Evolutionary conservation across 1,140 invertebrate genomes (phyloP).

Genomic region (Papilio polytes): DNA sequence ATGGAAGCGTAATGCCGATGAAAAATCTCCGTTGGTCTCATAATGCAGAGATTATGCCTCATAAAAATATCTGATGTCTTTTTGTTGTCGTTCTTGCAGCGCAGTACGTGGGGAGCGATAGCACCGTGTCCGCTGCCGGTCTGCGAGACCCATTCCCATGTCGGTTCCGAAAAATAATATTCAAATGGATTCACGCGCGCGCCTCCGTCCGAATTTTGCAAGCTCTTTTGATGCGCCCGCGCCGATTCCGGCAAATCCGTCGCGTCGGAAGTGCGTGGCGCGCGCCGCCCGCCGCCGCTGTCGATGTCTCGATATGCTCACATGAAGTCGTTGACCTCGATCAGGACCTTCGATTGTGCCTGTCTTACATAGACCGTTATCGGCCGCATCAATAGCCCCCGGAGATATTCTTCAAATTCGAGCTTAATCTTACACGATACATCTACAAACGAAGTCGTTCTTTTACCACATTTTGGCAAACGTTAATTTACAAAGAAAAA

Average conservation of each 20-base stretch:
- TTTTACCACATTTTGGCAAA: background rate
- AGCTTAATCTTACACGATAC: background rate
- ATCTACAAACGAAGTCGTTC: background rate
- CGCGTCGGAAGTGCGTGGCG: slow-evolving; percentile 81
- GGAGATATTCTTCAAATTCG: slow-evolving; percentile 45
- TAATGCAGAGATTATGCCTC: slow-evolving; percentile 69
- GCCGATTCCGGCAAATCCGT: slow-evolving; percentile 83
- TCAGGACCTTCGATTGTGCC: slow-evolving; percentile 68
- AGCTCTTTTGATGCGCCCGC: slow-evolving; percentile 80
- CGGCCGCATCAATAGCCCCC: slow-evolving; percentile 67
- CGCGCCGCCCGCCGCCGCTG: slow-evolving; percentile 65
- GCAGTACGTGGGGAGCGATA: background rate
- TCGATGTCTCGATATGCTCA: slow-evolving; percentile 75
- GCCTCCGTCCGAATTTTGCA: slow-evolving; percentile 80
- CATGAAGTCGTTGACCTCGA: slow-evolving; percentile 75
- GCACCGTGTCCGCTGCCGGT: slow-evolving; percentile 47
- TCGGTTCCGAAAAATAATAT: slow-evolving; percentile 78
- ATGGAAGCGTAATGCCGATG: slow-evolving; percentile 56
- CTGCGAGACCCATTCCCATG: slow-evolving; percentile 69
- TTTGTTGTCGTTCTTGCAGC: slow-evolving; percentile 26
- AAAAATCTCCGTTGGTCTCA: slow-evolving; percentile 53
- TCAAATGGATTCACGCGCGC: slow-evolving; percentile 82
- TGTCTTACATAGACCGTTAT: slow-evolving; percentile 67
- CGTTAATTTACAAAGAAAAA: background rate
- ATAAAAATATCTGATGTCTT: slow-evolving; percentile 67